Base-by-base conservation (phyloP, 2,797 vertebrate genomes). In the Cryptoprocta ferox region DNA sequence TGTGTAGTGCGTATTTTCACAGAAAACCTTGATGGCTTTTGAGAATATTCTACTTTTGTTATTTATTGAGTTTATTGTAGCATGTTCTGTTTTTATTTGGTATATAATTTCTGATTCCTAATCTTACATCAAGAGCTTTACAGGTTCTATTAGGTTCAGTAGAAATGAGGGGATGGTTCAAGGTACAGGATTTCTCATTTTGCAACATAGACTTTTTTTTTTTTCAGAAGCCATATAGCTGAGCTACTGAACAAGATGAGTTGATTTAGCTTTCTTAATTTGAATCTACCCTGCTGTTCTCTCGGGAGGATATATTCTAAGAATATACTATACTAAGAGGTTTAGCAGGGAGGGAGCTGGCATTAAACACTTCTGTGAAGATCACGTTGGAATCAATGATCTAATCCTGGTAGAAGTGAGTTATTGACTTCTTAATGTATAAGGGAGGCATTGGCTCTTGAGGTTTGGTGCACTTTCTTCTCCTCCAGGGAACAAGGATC, bases 391-490 rank as follows among this genome's bases (percentile, higher is more conserved):
- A 94, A 94, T 96, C 84, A 92, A 94, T 95, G 90, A 95, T 85
- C 63, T 96, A 92, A 97, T 96, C 95, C 88, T 76, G 42, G 88
- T 87, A 80, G 93, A 96, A 95, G 88, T 95, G 96, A 97, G 85
- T 96, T 97, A 94, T 85, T 96, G 97, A 96, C 94, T 96, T 88
- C 84, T 89, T 96, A 92, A 90, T 76, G 71, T 73, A 35, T 66
- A 78, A 93, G 79, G 76, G 92, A 95, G 83, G 61, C 91, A 59
- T 26, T 35, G 79, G 53, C 92, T 96, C 65, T 56, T 92, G 80
- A 91, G 81, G 70, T 83, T 78, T 66, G 78, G 81, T 70, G n/a
- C 19, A 30, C 28, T 91, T 70, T 82, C 63, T 80, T 87, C 65
- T 87, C 70, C 65, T 61, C 70, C 30, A 26, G 80, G 71, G 94